These are phyloP conservation scores for Strigamia transsilvanica DNA, from an alignment of 2,888 invertebrate genomes.

Conservation along the genomic window DNA sequence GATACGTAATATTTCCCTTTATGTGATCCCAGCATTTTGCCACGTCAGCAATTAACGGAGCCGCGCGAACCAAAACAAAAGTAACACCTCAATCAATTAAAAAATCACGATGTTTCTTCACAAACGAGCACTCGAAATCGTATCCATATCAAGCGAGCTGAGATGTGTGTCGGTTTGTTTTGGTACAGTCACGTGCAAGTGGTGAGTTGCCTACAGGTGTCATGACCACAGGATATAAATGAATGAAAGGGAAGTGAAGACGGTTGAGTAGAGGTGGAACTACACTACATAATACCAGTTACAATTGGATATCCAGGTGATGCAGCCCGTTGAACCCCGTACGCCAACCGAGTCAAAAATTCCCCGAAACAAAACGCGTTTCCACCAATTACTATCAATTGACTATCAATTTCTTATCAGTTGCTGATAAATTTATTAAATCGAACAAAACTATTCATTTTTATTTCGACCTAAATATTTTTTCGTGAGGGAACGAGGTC, in stretches of 20 bases:
- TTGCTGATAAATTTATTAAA: not conserved
- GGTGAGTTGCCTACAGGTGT: conserved; percentile 22
- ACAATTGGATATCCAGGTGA: conserved; percentile 26
- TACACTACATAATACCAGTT: not conserved
- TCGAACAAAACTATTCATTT: too few species aligned
- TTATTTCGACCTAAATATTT: not conserved
- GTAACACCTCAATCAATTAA: not conserved
- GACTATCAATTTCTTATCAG: not conserved
- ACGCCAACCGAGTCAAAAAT: too few species aligned
- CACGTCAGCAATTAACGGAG: not conserved
- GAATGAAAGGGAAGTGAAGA: conserved; percentile 45
- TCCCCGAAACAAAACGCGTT: too few species aligned
- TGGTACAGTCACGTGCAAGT: conserved; percentile 12
- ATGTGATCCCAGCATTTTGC: conserved; percentile 45
- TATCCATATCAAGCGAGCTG: not conserved
- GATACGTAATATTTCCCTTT: conserved; percentile 51
- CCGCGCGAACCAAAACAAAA: not conserved
- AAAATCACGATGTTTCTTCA: not conserved
- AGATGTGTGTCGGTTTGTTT: not conserved
- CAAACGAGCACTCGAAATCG: not conserved
- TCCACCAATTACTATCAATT: not conserved
- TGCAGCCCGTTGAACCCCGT: not conserved
- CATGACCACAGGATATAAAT: conserved; percentile 35
- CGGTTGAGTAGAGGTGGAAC: conserved; percentile 17
- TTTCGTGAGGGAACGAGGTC: not conserved